These are phyloP conservation scores for Mola mola DNA, from an alignment of 2,113 vertebrate genomes.

Conservation along the genomic window DNA sequence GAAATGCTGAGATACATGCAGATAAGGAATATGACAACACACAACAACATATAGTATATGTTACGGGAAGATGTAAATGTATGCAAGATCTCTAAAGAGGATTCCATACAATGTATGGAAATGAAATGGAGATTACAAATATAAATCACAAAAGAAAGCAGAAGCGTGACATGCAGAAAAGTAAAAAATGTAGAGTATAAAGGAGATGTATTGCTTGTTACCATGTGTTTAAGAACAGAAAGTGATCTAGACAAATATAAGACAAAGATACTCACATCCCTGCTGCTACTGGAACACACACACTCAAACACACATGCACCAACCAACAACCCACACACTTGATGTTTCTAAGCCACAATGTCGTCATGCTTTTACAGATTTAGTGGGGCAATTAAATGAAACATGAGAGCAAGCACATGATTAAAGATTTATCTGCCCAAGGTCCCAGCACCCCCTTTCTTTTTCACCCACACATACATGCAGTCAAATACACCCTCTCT, in stretches of 20 bases:
- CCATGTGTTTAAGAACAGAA: too few relatives aligned
- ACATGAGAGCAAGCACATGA: constrained; percentile 71
- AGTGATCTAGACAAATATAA: too few relatives aligned
- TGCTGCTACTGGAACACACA: background rate
- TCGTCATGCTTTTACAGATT: constrained; percentile 54
- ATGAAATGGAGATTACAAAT: too few relatives aligned
- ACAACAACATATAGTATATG: too few relatives aligned
- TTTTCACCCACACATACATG: constrained; percentile 19
- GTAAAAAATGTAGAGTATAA: background rate
- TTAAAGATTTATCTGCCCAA: constrained; percentile 73
- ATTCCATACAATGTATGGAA: too few relatives aligned
- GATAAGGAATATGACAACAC: background rate
- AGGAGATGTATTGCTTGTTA: too few relatives aligned
- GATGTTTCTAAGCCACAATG: constrained; percentile 39
- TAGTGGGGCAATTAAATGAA: constrained; percentile 67
- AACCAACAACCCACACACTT: constrained; percentile 7
- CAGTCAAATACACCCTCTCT: constrained; percentile 11
- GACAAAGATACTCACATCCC: too few relatives aligned
- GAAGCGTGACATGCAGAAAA: background rate
- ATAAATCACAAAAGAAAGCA: background rate
- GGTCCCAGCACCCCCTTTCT: constrained; percentile 36
- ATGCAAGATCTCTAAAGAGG: too few relatives aligned
- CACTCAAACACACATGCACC: background rate
- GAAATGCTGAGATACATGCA: constrained; percentile 8
- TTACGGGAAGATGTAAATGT: too few relatives aligned